Percentiles rank a stretch among this genome's conserved stretches.
These are phyloP conservation scores for Ciconia maguari DNA, from an alignment of 2,113 vertebrate genomes.

Conservation along the genomic window DNA sequence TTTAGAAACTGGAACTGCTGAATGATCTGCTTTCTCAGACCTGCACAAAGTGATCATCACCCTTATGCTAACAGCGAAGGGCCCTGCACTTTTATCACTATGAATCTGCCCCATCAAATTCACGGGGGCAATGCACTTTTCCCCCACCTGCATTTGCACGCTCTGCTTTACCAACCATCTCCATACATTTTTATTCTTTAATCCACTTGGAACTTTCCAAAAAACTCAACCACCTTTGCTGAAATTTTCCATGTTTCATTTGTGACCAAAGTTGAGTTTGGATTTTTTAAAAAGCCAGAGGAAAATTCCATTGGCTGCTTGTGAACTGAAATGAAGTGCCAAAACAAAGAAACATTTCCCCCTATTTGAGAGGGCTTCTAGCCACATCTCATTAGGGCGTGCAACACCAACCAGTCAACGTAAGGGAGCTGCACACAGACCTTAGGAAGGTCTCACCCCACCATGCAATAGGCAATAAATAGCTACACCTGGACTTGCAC, in stretches of 20 bases:
- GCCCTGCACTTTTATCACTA: not conserved
- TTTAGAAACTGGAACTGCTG: not conserved
- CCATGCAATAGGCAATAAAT: not conserved
- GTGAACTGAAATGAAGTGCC: not conserved
- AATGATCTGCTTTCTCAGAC: not conserved
- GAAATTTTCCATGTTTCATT: slow-evolving; percentile 27
- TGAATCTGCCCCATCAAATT: not conserved
- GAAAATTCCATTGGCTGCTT: slow-evolving; percentile 38
- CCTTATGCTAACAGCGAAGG: not conserved
- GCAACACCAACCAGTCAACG: not conserved
- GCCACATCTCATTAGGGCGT: not conserved
- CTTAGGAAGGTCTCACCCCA: not conserved
- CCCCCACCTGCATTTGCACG: not conserved
- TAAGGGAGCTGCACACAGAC: not conserved
- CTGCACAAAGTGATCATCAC: not conserved
- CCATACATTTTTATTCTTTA: not conserved
- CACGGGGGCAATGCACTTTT: rapidly evolving
- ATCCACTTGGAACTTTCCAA: not conserved
- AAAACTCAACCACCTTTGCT: not conserved
- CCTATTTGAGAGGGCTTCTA: not conserved
- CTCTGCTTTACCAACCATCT: not conserved
- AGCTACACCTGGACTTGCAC: not conserved
- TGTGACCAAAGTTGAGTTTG: slow-evolving; percentile 2
- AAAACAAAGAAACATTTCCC: slow-evolving; percentile 27
- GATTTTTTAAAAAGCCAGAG: slow-evolving; percentile 14